Conservation (phyloP, 1,140 invertebrate species). For the Rhopalosiphum maidis region DNA sequence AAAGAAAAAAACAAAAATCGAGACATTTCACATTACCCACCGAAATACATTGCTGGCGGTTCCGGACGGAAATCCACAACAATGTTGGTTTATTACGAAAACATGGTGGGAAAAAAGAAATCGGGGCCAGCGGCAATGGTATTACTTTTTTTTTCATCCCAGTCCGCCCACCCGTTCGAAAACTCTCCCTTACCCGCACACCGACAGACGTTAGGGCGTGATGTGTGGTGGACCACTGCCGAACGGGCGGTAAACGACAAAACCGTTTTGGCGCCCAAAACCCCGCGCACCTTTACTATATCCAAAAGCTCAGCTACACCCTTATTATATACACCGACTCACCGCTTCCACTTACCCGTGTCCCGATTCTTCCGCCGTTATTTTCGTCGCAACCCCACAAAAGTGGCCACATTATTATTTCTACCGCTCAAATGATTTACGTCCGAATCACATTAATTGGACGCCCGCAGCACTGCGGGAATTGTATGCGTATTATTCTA, state of each 20-base stretch:
- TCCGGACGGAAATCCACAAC: slow-evolving; percentile 40
- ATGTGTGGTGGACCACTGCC: neutral
- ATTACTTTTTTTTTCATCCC: neutral
- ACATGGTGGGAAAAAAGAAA: neutral
- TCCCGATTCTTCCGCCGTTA: neutral
- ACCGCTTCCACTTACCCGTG: neutral
- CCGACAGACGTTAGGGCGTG: neutral
- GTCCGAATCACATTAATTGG: neutral
- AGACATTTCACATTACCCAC: slow-evolving; percentile 16
- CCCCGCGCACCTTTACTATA: neutral
- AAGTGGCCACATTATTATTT: neutral
- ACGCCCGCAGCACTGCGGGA: neutral
- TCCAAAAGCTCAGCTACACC: neutral
- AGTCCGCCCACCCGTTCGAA: no score
- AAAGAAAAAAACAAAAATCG: neutral
- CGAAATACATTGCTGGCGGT: slow-evolving; percentile 15
- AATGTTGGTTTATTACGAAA: slow-evolving; percentile 38
- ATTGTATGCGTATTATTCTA: neutral
- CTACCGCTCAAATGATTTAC: neutral
- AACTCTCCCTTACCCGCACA: neutral
- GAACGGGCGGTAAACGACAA: neutral
- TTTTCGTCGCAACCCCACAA: neutral
- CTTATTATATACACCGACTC: neutral
- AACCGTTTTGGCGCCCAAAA: neutral
- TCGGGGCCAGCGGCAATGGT: neutral